Conservation (phyloP, 2,113 vertebrate species). For the Nibea coibor region DNA sequence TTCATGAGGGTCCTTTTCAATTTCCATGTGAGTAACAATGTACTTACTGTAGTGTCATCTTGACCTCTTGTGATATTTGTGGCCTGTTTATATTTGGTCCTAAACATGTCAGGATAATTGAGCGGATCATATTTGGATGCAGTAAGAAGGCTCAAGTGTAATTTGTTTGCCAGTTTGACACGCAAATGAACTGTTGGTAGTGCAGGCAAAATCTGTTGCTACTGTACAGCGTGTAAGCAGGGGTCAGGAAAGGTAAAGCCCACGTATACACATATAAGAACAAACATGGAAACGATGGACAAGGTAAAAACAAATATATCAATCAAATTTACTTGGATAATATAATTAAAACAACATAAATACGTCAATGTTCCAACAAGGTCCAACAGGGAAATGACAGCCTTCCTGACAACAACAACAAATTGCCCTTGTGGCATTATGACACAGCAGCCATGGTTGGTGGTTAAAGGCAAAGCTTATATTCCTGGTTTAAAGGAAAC, state of each 20-base stretch:
- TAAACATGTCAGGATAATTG: slow-evolving; percentile 77
- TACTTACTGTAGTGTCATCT: slow-evolving; percentile 60
- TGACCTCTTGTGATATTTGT: slow-evolving; percentile 74
- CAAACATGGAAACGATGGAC: not conserved
- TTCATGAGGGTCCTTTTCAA: slow-evolving; percentile 57
- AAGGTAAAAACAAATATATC: not conserved
- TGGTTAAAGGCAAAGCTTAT: slow-evolving; percentile 6
- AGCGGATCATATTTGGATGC: slow-evolving; percentile 66
- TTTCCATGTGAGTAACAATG: slow-evolving; percentile 61
- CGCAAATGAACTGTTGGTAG: slow-evolving; percentile 63
- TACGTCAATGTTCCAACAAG: not conserved
- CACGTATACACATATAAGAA: not conserved
- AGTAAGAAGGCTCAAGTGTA: slow-evolving; percentile 34
- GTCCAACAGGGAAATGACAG: not conserved
- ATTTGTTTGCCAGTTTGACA: slow-evolving; percentile 56
- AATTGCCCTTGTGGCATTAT: not conserved
- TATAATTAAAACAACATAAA: not conserved
- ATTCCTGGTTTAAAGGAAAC: slow-evolving; percentile 4
- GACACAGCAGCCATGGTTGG: slow-evolving; percentile 26
- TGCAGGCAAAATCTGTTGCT: slow-evolving; percentile 32
- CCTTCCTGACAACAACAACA: not conserved
- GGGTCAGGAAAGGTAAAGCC: slow-evolving; percentile 40
- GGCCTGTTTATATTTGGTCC: slow-evolving; percentile 70
- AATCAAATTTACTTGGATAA: not conserved
- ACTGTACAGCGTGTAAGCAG: slow-evolving; percentile 37